A percentile compares a stretch with the other conserved stretches of the same genome.
Conservation (phyloP, 2,113 vertebrate genomes). For the Cavia aperea region DNA sequence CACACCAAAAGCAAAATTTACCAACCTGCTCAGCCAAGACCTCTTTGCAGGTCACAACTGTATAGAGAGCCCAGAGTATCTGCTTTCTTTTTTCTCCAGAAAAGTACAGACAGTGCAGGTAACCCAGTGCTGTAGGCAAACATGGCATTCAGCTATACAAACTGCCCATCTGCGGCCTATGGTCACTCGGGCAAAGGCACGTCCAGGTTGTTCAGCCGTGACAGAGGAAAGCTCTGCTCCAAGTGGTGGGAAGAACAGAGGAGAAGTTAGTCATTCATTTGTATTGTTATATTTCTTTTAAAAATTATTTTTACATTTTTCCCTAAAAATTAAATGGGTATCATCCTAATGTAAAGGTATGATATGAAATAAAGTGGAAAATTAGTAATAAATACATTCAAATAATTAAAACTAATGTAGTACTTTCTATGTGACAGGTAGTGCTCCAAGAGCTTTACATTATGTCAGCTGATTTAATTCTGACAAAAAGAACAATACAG, state of each 20-base stretch:
- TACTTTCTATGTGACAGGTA: neutral
- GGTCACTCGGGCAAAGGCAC: neutral
- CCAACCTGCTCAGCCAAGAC: neutral
- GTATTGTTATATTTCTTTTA: neutral
- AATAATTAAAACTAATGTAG: neutral
- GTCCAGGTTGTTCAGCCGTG: fast-evolving
- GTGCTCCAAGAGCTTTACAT: neutral
- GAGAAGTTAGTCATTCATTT: neutral
- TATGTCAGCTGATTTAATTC: neutral
- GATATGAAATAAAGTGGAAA: neutral
- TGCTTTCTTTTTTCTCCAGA: neutral
- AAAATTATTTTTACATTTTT: neutral
- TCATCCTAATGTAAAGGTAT: neutral
- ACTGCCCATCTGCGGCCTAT: neutral
- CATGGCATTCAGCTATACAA: neutral
- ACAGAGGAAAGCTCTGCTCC: neutral
- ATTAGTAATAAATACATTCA: neutral
- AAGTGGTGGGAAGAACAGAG: neutral
- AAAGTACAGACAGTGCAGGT: neutral
- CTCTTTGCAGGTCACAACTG: neutral
- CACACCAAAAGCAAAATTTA: neutral
- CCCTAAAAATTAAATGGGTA: neutral
- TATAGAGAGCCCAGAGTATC: neutral
- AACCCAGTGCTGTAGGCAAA: neutral
- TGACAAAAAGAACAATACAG: neutral